Evolutionary conservation across 2,113 vertebrate species (phyloP), one percentile per base, ranked within the genome.

Genomic region (Lagenorhynchus albirostris): DNA sequence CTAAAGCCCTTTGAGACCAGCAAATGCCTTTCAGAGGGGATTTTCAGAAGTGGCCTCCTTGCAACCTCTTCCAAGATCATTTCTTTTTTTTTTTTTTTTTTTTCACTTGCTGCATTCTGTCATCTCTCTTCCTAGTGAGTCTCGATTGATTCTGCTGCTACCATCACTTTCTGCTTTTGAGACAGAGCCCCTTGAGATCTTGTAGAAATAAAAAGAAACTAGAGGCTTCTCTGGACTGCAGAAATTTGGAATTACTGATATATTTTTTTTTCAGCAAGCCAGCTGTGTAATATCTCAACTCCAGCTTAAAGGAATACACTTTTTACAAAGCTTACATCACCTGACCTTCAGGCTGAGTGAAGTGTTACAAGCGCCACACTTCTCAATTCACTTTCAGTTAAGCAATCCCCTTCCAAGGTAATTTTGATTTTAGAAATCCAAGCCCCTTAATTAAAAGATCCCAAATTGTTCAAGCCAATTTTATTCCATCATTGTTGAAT

Each of bases 191-290:
- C 38, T 47, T 76, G 84, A 95, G 47, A 83, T 44, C n/a, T 92
- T 70, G 4, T 6, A 91, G 47, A 77, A 81, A 93, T 44, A 31
- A n/a, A 81, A 96, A 91, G 26, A 95, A 95, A 95, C 65, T 68
- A 73, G 53, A 90, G 36, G 44, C 21, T 79, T 94, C 26, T 89
- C 60, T 86, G 55, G 36, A 77, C 47, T 92, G 29, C 38, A 77
- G 63, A 90, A 65, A 70, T 82, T 58, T 83, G 36, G 74, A 92
- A 88, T 55, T 80, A 83, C 80, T 92, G 88, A 92, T 76, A 5
- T 76, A 4, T 33, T 60, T 76, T 77, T 73, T 38, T n/a, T 83
- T 3, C 13, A 65, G 62, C 36, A 93, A 81, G 14, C 6, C 36
- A 86, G 63, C 62, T 83, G 11, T n/a, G 36, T 55, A 73, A 38